A percentile compares a stretch with the other conserved stretches of the same genome.
Conservation (phyloP, 2,888 invertebrate genomes). For the Chorisops tibialis region DNA sequence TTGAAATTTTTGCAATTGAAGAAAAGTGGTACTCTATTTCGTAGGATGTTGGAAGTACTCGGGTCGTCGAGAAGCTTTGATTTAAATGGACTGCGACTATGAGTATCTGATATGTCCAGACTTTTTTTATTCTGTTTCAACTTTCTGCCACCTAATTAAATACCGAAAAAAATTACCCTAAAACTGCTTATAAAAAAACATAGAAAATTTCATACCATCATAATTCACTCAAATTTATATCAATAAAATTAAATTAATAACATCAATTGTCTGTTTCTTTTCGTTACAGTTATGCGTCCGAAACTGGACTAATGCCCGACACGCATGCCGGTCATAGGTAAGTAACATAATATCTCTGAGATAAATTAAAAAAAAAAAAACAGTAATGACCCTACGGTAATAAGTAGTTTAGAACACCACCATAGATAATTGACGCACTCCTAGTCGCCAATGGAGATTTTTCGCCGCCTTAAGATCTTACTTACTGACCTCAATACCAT, state of each 20-base stretch:
- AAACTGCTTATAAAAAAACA: too few relatives aligned
- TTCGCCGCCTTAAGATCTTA: background rate
- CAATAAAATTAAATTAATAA: constrained; percentile 20
- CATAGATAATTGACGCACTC: constrained; percentile 12
- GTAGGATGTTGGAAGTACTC: too few relatives aligned
- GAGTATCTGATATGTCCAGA: too few relatives aligned
- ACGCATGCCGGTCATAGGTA: constrained; percentile 32
- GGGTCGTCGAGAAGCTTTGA: too few relatives aligned
- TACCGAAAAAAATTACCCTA: too few relatives aligned
- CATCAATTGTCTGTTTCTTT: constrained; percentile 17
- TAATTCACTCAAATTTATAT: too few relatives aligned
- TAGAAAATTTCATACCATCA: too few relatives aligned
- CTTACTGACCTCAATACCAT: constrained; percentile 23
- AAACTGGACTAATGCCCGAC: constrained; percentile 33
- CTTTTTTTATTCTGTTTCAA: too few relatives aligned
- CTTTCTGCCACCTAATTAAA: too few relatives aligned
- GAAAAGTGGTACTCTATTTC: too few relatives aligned
- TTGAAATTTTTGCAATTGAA: too few relatives aligned
- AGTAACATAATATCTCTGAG: constrained; percentile 15
- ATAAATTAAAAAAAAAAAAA: constrained; percentile 16
- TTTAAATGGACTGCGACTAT: too few relatives aligned
- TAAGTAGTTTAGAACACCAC: background rate
- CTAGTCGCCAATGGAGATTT: constrained; percentile 3
- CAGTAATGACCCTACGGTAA: constrained; percentile 13
- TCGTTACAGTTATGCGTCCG: constrained; percentile 29